A percentile compares a stretch with the other conserved stretches of the same genome.
phyloP scores from a whole-genome alignment of 2,888 invertebrate genomes.

The Drosophila bunnanda region DNA sequence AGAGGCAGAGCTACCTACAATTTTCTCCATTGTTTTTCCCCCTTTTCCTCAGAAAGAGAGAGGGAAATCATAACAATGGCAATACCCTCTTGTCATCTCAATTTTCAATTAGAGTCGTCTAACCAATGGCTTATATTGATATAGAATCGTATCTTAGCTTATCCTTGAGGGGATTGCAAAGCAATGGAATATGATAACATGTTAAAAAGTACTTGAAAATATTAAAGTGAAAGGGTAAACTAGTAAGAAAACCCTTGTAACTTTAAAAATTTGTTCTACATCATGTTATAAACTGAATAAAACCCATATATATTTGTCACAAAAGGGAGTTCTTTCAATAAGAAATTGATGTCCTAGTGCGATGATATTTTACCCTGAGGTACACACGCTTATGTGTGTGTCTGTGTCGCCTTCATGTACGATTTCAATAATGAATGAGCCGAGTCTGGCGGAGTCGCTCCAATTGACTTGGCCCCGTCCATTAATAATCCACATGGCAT shows the following conservation, averaged over 20 bases:
- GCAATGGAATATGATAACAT: neutral
- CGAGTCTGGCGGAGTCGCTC: slow-evolving; percentile 28
- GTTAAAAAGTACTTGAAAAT: neutral
- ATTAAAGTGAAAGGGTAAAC: no score
- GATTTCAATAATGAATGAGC: slow-evolving; percentile 48
- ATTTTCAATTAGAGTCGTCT: neutral
- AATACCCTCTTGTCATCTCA: neutral
- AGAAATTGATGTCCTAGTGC: slow-evolving; percentile 20
- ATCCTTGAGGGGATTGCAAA: neutral
- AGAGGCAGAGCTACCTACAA: slow-evolving; percentile 18
- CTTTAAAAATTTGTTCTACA: no score
- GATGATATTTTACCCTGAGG: slow-evolving; percentile 3
- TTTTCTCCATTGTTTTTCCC: slow-evolving; percentile 12
- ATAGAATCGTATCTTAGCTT: neutral
- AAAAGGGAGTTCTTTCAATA: neutral
- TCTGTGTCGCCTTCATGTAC: slow-evolving; percentile 30
- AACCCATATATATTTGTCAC: slow-evolving; percentile 2
- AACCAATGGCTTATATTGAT: slow-evolving; percentile 1
- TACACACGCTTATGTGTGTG: neutral
- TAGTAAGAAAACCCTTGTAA: no score
- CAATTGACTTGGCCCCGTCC: slow-evolving; percentile 49
- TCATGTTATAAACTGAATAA: neutral
- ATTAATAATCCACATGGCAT: slow-evolving; percentile 48
- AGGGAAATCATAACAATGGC: slow-evolving; percentile 1
- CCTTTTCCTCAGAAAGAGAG: neutral